Percentiles rank a stretch among this genome's conserved stretches.
These are phyloP conservation scores for Fabriciana adippe DNA, from an alignment of 2,888 invertebrate species.

Conservation along the genomic window DNA sequence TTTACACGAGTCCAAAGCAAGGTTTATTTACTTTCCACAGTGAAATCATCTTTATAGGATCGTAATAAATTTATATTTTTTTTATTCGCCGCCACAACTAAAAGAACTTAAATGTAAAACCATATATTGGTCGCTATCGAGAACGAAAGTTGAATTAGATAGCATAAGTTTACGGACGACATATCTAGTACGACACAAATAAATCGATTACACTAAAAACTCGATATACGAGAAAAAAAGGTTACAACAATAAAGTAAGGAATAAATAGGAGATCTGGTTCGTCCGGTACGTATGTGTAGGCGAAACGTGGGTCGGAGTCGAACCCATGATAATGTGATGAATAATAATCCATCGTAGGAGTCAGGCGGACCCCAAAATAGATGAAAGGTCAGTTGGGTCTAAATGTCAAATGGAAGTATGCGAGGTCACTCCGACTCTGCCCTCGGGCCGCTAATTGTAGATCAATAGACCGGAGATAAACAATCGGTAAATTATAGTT, in stretches of 20 bases:
- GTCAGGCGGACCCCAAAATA: conserved; percentile 65
- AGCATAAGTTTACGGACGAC: conserved; percentile 35
- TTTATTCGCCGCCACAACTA: not conserved
- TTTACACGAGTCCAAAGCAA: too few species aligned
- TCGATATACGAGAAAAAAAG: conserved; percentile 47
- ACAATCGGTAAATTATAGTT: conserved; percentile 44
- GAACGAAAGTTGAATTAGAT: conserved; percentile 24
- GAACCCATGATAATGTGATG: conserved; percentile 51
- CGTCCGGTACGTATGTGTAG: conserved; percentile 59
- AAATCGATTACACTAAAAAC: conserved; percentile 48
- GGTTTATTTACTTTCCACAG: too few species aligned
- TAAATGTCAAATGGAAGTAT: conserved; percentile 68
- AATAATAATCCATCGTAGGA: conserved; percentile 64
- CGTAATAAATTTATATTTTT: not conserved
- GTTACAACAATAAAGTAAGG: conserved; percentile 54
- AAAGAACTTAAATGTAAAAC: conserved; percentile 18
- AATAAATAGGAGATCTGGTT: conserved; percentile 72
- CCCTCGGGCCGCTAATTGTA: conserved; percentile 53
- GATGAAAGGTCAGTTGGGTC: conserved; percentile 70
- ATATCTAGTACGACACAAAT: conserved; percentile 42
- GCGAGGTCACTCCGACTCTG: conserved; percentile 59
- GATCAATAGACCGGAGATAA: conserved; percentile 42
- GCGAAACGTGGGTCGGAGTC: conserved; percentile 50
- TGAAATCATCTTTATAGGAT: not conserved
- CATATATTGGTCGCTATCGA: conserved; percentile 17